Base-by-base conservation (phyloP, 2,888 invertebrate species). In the Aleiodes leptofemur region DNA sequence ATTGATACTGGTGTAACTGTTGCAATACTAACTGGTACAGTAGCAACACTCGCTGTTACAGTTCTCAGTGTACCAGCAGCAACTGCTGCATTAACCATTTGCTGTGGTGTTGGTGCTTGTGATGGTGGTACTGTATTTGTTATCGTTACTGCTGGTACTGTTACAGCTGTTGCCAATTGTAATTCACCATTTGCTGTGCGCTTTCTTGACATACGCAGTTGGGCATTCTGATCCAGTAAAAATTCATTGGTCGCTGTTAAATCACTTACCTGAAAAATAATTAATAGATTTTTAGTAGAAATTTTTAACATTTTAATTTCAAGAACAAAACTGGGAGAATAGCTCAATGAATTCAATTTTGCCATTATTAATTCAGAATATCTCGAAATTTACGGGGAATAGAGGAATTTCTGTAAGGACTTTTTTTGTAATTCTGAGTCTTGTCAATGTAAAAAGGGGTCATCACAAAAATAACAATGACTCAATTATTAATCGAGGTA, bases 231-330 rank as follows among this genome's bases (percentile, higher is more conserved):
- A 83, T 95, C 94, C 78, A 95, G 88, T 11, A 96, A 90, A 86
- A 95, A 95, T 86, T 95, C 95, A 87, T 96, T 96, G 8, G 95
- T 94, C 1, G 95, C 94, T 50, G 93, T 93, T 77, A 95, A 89
- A 87, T 95, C 94, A 48, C 92, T 92, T 16, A 94, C 93, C 90
- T 93, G 87, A 4, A 81, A 79, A 55, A 23, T 1, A 34, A 34
- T 2, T 34, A 6, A 6, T 34, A 6, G 34, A 34, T 34, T 6
- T 2, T 34, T 34, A 6, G 4, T 34, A 6, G 34, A 34, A 4
- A 34, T 4, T 34, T 34, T 6, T 6, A 3, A 1, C 1, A 34
- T 53, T 57, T 68, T 4, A 59, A 53, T 11, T 34, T 14, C 31
- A 48, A n/a, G 69, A 59, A 70, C 29, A 34, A 34, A 34, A 34